Conservation (phyloP, 1,140 invertebrate species). For the Cotesia typhae region DNA sequence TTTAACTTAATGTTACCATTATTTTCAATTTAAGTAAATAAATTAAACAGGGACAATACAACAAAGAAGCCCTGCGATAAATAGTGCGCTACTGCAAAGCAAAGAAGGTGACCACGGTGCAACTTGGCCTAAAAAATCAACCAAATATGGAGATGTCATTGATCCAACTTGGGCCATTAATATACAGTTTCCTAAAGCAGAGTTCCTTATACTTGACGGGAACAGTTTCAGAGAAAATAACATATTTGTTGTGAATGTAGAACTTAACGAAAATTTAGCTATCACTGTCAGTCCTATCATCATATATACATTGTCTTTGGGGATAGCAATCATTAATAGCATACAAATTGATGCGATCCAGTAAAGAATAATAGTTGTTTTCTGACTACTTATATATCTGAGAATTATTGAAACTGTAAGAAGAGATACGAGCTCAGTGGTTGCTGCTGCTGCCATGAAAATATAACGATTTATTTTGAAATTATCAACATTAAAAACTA, state of each 20-base stretch:
- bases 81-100: too few species aligned
- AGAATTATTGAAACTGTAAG: conserved; percentile 53
- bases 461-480: conserved; percentile 5
- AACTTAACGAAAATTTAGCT: conserved; percentile 70
- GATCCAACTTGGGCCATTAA: conserved; percentile 71
- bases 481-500: not conserved
- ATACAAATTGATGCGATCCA: too few species aligned
- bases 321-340: too few species aligned
- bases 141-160: conserved; percentile 70
- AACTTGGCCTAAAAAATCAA: too few species aligned
- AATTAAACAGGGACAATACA: too few species aligned
- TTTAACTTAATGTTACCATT: too few species aligned
- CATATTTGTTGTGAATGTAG: conserved; percentile 72
- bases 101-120: too few species aligned
- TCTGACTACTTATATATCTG: conserved; percentile 59
- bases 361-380: conserved; percentile 48
- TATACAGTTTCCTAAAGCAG: conserved; percentile 70
- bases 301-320: conserved; percentile 43
- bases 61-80: too few species aligned
- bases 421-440: conserved; percentile 56
- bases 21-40: too few species aligned
- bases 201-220: conserved; percentile 70
- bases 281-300: conserved; percentile 67
- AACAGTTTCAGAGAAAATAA: conserved; percentile 71
- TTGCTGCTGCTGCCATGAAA: not conserved